phyloP scores from a whole-genome alignment of 2,113 vertebrate genomes.

The Oreotragus oreotragus region DNA sequence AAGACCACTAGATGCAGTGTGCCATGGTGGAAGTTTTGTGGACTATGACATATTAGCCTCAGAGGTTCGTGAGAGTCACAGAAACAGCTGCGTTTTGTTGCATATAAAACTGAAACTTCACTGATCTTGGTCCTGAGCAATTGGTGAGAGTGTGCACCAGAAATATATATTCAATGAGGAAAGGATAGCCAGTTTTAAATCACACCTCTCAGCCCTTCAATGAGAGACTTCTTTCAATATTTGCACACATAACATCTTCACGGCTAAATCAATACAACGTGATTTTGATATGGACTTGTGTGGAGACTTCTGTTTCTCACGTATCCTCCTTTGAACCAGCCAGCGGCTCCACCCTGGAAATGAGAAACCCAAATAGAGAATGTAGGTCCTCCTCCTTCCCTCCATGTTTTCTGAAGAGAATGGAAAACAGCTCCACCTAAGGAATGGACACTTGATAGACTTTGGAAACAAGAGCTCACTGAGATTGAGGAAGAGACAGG shows the following conservation, averaged over 20 bases:
- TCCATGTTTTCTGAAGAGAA: slow-evolving; percentile 53
- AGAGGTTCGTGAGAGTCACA: background rate
- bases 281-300: slow-evolving; percentile 30
- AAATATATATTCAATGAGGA: background rate
- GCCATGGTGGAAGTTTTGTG: background rate
- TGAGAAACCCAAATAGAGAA: slow-evolving; percentile 49
- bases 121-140: background rate
- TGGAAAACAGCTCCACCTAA: slow-evolving; percentile 64
- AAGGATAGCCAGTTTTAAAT: background rate
- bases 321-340: slow-evolving; percentile 16
- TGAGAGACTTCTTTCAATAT: slow-evolving; percentile 56
- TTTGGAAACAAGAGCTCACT: slow-evolving; percentile 46
- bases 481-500: background rate
- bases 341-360: slow-evolving; percentile 43
- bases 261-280: slow-evolving; percentile 52
- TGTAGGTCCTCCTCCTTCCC: background rate
- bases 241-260: slow-evolving; percentile 52
- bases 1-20: background rate
- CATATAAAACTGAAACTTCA: background rate
- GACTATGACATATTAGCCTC: background rate
- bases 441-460: slow-evolving; percentile 53
- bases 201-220: background rate
- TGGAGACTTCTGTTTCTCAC: slow-evolving; percentile 39
- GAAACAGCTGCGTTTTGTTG: background rate
- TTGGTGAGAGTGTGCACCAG: background rate